Evolutionary conservation across 2,113 vertebrate genomes (phyloP), one percentile per base, ranked within the genome.

Genomic region (Amblyornis subalaris): DNA sequence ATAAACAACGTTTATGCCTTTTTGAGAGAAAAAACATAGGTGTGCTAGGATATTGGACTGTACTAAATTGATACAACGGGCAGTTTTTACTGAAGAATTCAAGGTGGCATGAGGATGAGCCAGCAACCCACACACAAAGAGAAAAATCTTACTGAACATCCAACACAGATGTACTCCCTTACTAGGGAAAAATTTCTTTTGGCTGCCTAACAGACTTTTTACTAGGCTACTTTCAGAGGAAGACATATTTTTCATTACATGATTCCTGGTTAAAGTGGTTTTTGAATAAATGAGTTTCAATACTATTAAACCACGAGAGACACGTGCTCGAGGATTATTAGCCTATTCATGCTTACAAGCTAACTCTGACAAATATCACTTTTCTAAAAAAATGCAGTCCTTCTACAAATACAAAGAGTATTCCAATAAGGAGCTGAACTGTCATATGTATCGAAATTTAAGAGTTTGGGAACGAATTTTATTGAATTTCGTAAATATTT

Each of bases 401-500:
- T 82, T 78, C n/a, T 35, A 61, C 28, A 88, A 50, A 92, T 51
- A 72, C 53, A 65, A 31, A 94, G 15, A 71, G 38, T 45, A 82
- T 61, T 65, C 44, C 26, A 88, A 22, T 24, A 74, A 58, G 66
- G 16, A 73, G 54, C 33, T 60, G 87, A 88, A 90, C 21, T 78
- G 62, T 51, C 61, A 45, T 31, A 74, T 4, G 36, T 38, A 73
- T 28, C 64, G 50, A 88, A 92, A 88, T 42, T 12, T n/a, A 89
- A 55, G 57, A 80, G 69, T 95, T 91, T 96, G 88, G 90, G 94
- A 97, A 96, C 70, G 95, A 90, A 88, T 96, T 98, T 97, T 90
- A 95, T 81, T 95, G 91, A 96, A 98, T 97, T 95, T 97, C 95
- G 96, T 94, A 96, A 96, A 97, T 97, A 96, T 97, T 97, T 94